phyloP scores from a whole-genome alignment of 1,140 invertebrate genomes.

The Aricia agestis region DNA sequence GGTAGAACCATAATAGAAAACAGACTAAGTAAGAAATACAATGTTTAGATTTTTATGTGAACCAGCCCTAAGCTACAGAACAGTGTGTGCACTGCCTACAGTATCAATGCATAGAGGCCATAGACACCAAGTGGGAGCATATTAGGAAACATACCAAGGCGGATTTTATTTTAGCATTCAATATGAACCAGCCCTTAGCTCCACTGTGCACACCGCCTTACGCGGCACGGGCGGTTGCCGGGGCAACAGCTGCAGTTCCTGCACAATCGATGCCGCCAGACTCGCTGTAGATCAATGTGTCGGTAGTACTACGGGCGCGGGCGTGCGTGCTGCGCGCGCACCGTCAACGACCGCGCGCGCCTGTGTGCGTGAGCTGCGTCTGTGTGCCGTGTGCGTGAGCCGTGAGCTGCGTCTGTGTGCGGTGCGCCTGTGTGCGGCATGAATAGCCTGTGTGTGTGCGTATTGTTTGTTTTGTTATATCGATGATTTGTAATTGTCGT shows the following conservation, averaged over 20 bases:
- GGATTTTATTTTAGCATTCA: no score
- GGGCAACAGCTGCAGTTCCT: constrained; percentile 60
- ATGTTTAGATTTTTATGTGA: no score
- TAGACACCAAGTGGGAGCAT: no score
- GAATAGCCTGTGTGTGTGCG: constrained; percentile 62
- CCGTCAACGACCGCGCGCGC: constrained; percentile 35
- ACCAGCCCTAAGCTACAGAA: no score
- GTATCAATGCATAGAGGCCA: no score
- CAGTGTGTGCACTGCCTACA: no score
- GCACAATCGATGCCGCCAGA: constrained; percentile 74
- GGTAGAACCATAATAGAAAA: no score
- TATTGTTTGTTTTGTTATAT: constrained; percentile 67
- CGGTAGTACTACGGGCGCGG: constrained; percentile 73
- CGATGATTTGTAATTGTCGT: neutral
- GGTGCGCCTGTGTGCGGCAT: constrained; percentile 32
- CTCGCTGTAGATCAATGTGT: constrained; percentile 74
- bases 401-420: constrained; percentile 30
- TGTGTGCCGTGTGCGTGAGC: constrained; percentile 37
- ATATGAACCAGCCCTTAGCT: neutral
- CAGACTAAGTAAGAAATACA: no score
- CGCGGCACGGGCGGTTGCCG: constrained; percentile 63
- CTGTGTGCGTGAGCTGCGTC: constrained; percentile 17
- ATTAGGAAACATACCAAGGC: no score
- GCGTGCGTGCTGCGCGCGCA: constrained; percentile 66
- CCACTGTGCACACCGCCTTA: constrained; percentile 2